phyloP scores from a whole-genome alignment of 2,888 invertebrate species.

The Hyposoter didymator region DNA sequence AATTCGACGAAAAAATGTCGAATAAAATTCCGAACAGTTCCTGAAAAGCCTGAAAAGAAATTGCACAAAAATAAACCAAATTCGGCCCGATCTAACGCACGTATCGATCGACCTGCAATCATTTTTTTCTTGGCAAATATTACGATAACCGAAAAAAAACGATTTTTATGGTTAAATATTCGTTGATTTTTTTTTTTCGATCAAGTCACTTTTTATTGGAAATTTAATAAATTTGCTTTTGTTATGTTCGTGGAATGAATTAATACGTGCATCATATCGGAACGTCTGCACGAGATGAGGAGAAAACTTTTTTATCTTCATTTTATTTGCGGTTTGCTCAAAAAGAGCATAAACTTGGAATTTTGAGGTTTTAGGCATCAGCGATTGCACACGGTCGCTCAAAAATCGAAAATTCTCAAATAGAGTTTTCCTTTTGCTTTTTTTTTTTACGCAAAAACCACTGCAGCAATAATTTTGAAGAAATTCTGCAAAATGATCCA shows the following conservation, averaged over 20 bases:
- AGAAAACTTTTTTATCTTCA: slow-evolving; percentile 18
- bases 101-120: neutral
- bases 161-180: neutral
- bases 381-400: too few relatives aligned
- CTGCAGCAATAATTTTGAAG: neutral
- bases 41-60: slow-evolving; percentile 61
- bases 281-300: slow-evolving; percentile 28
- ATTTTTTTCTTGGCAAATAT: neutral
- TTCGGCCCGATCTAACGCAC: neutral
- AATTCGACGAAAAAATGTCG: neutral
- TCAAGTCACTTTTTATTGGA: too few relatives aligned
- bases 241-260: neutral
- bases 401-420: too few relatives aligned
- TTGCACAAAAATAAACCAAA: neutral
- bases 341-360: too few relatives aligned
- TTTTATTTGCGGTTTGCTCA: neutral
- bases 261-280: neutral
- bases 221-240: neutral
- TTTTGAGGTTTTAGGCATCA: too few relatives aligned
- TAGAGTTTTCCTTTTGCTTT: too few relatives aligned
- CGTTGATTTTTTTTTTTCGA: neutral
- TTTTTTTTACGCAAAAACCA: too few relatives aligned
- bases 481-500: neutral
- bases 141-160: neutral
- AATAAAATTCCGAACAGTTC: neutral